A percentile compares a stretch with the other conserved stretches of the same genome.
These are phyloP conservation scores for Lapara coniferarum DNA, from an alignment of 2,888 invertebrate species.

Conservation along the genomic window DNA sequence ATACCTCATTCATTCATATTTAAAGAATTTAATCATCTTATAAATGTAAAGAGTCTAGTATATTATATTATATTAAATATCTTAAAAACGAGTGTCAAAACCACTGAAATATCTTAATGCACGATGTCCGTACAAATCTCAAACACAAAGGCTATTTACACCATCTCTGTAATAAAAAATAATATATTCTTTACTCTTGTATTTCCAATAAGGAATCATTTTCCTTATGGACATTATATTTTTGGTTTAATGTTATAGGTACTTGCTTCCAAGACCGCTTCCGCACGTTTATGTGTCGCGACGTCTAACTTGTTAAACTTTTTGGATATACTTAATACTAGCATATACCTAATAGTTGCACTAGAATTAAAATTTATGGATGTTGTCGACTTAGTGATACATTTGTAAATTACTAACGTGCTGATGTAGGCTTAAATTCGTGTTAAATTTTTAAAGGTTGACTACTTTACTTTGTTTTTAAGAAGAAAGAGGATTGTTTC, in stretches of 20 bases:
- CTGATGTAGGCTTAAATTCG: neutral
- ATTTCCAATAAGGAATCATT: neutral
- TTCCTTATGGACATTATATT: neutral
- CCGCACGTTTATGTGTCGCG: slow-evolving; percentile 33
- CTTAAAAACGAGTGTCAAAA: neutral
- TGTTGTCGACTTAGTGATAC: slow-evolving; percentile 24
- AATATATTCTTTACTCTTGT: neutral
- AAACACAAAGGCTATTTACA: too few relatives aligned
- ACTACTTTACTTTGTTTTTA: neutral
- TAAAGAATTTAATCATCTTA: neutral
- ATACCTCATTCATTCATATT: neutral
- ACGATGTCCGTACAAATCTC: too few relatives aligned
- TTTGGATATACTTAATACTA: slow-evolving; percentile 65
- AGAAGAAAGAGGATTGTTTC: neutral
- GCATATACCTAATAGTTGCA: slow-evolving; percentile 69
- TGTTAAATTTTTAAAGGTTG: slow-evolving; percentile 4
- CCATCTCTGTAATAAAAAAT: too few relatives aligned
- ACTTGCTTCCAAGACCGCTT: slow-evolving; percentile 6
- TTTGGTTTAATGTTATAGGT: neutral
- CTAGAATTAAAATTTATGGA: slow-evolving; percentile 45
- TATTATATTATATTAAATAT: too few relatives aligned
- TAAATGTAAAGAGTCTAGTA: too few relatives aligned
- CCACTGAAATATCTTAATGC: too few relatives aligned
- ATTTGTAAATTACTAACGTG: slow-evolving; percentile 20
- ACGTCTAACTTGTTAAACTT: slow-evolving; percentile 64